Conservation (phyloP, 1,140 invertebrate genomes). For the Micrasema longulum region DNA sequence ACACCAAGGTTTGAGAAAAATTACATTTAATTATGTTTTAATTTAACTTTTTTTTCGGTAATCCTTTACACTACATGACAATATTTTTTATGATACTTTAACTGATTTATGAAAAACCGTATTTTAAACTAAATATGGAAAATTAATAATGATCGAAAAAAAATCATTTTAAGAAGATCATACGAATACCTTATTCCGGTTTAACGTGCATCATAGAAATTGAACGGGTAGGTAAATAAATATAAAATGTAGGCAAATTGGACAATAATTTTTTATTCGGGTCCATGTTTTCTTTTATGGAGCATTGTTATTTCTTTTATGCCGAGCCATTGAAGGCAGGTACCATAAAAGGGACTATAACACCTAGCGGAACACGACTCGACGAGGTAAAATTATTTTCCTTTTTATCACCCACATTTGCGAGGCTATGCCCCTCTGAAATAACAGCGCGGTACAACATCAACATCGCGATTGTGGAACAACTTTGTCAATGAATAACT, state of each 20-base stretch:
- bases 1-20: too few species aligned
- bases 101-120: too few species aligned
- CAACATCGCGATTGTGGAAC: neutral
- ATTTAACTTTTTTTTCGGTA: too few species aligned
- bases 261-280: conserved; percentile 47
- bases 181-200: neutral
- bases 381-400: conserved; percentile 38
- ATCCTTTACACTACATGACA: too few species aligned
- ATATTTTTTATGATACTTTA: too few species aligned
- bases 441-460: neutral
- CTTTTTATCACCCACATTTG: conserved; percentile 43
- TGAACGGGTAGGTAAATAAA: conserved; percentile 24
- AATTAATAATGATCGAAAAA: too few species aligned
- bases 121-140: too few species aligned
- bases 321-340: conserved; percentile 31
- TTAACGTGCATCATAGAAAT: conserved; percentile 16
- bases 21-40: too few species aligned
- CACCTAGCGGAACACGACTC: conserved; percentile 43
- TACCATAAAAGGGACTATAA: conserved; percentile 41
- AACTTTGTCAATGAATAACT: conserved; percentile 23
- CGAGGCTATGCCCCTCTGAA: neutral
- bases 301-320: conserved; percentile 45
- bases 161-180: too few species aligned
- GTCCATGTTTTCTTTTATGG: conserved; percentile 46
- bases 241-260: conserved; percentile 47